These are phyloP conservation scores for Drosophila tani DNA, from an alignment of 1,140 invertebrate genomes.

Conservation along the genomic window DNA sequence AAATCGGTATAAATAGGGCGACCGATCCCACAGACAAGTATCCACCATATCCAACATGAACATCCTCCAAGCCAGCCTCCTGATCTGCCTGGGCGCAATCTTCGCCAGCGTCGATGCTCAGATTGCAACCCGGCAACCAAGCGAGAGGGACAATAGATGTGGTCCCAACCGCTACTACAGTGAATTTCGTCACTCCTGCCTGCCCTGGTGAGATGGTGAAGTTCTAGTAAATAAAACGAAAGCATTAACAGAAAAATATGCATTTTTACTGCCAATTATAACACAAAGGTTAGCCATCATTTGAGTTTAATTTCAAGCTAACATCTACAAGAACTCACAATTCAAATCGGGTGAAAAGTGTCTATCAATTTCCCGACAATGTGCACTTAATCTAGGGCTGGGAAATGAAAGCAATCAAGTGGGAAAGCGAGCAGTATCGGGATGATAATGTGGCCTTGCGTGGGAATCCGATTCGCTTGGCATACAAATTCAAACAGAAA, in stretches of 20 bases:
- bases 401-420: not conserved
- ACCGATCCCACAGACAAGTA: not conserved
- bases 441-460: conserved; percentile 6
- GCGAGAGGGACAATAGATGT: not conserved
- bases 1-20: not conserved
- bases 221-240: not conserved
- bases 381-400: conserved; percentile 1
- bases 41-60: conserved; percentile 15
- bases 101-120: not conserved
- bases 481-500: conserved; percentile 32
- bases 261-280: too few species aligned
- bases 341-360: conserved; percentile 9
- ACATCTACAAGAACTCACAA: too few species aligned
- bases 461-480: conserved; percentile 13
- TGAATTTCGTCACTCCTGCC: not conserved
- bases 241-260: too few species aligned
- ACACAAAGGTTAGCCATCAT: too few species aligned
- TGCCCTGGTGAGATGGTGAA: not conserved
- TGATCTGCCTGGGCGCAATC: conserved; percentile 21
- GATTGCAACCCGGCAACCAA: not conserved
- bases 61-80: not conserved
- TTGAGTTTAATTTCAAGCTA: too few species aligned
- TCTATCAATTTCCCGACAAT: conserved; percentile 20
- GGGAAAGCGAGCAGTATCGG: not conserved
- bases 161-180: conserved; percentile 1